phyloP scores from a whole-genome alignment of 2,888 invertebrate species.

The Diaphora mendica region DNA sequence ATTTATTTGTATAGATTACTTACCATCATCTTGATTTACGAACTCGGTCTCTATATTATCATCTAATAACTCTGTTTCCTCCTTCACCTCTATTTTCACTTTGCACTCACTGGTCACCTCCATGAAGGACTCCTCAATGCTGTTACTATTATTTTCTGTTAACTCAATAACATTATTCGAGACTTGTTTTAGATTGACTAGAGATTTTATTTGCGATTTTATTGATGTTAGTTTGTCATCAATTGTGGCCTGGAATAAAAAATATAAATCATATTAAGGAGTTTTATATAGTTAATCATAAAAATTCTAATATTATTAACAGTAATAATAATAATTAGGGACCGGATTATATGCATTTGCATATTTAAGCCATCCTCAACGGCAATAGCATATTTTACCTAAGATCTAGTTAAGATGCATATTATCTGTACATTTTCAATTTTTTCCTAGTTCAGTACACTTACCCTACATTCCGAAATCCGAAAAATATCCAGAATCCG shows the following conservation, averaged over 20 bases:
- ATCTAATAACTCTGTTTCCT: constrained; percentile 54
- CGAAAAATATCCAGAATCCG: too few species aligned
- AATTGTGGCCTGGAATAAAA: constrained; percentile 51
- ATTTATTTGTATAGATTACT: constrained; percentile 7
- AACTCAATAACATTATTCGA: constrained; percentile 51
- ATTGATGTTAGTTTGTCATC: constrained; percentile 50
- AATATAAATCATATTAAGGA: too few species aligned
- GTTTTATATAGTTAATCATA: background rate
- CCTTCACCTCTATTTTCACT: constrained; percentile 67
- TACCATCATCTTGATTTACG: constrained; percentile 60
- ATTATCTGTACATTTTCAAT: too few species aligned
- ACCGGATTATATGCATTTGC: too few species aligned
- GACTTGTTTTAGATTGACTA: constrained; percentile 48
- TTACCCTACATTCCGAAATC: too few species aligned
- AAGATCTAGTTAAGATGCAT: too few species aligned
- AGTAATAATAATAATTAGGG: too few species aligned
- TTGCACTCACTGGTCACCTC: constrained; percentile 39
- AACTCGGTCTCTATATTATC: constrained; percentile 56
- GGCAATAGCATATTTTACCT: too few species aligned
- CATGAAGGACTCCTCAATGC: constrained; percentile 42
- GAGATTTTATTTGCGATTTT: constrained; percentile 44
- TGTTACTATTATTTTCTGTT: constrained; percentile 28
- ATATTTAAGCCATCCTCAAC: too few species aligned
- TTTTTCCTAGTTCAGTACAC: too few species aligned
- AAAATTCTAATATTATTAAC: too few species aligned